Base-by-base conservation (phyloP, 1,140 invertebrate species). In the Meteorus sp. region DNA sequence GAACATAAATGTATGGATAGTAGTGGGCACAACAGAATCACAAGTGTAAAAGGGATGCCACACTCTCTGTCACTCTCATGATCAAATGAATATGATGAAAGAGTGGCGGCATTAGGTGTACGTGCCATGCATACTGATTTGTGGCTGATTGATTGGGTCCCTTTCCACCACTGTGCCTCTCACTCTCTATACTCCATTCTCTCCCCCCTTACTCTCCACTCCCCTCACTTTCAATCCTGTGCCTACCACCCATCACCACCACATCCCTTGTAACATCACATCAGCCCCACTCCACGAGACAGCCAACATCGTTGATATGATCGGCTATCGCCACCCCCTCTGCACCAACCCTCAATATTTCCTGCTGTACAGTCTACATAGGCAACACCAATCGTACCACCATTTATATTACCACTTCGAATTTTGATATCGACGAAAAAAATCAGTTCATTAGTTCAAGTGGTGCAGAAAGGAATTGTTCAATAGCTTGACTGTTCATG, bases 71-170 rank as follows among this genome's bases (percentile, higher is more conserved):
- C n/a, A n/a, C n/a, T n/a, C 13, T 69, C 60, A 69, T 66, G 75
- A 77, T 79, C 74, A 73, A 77, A 80, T 78, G 78, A 78, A 79
- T 79, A 78, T 76, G 76, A 80, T 79, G 76, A 79, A 80, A 80
- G 78, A 79, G 77, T 78, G 73, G 72, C 66, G 68, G 77, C 74
- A 80, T 80, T 80, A 80, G 72, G 68, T 67, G 73, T 70, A 80
- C 78, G 78, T 80, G 78, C 72, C 70, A 71, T 78, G 76, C 76
- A 80, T 80, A 79, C 78, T 79, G 78, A 80, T 79, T 80, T 79
- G 70, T 66, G 75, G 76, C 76, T 78, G 76, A 80, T 78, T 80
- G 78, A 80, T 80, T 77, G 76, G 73, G 74, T 68, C 77, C 76
- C 75, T 77, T 77, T 72, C 61, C 70, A 72, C 61, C n/a, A n/a